Percentiles rank a stretch among this genome's conserved stretches.
These are phyloP conservation scores for Varanus komodoensis DNA, from an alignment of 2,113 vertebrate species.

Conservation along the genomic window DNA sequence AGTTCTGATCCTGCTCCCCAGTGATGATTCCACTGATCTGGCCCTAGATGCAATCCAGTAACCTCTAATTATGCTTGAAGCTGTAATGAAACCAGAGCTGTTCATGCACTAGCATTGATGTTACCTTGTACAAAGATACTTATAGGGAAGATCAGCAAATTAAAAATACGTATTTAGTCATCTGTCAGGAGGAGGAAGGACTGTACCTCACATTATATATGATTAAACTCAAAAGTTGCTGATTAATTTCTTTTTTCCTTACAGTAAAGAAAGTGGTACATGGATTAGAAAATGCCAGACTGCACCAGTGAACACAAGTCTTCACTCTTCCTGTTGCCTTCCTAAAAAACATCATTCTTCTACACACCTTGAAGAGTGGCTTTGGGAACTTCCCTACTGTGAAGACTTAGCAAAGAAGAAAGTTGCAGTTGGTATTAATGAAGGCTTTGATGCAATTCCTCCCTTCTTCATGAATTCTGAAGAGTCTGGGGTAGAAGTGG, in stretches of 20 bases:
- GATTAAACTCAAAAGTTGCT: fast-evolving
- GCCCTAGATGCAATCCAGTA: neutral
- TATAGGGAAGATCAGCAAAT: neutral
- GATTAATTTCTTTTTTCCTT: neutral
- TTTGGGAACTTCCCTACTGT: slow-evolving; percentile 77
- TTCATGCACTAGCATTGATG: neutral
- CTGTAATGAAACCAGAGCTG: neutral
- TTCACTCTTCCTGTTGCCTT: slow-evolving; percentile 45
- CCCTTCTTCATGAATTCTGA: slow-evolving; percentile 55
- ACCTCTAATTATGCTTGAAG: too few species aligned
- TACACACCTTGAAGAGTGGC: slow-evolving; percentile 76
- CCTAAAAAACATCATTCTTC: slow-evolving; percentile 71
- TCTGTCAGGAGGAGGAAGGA: neutral
- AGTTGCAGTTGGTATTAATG: slow-evolving; percentile 9
- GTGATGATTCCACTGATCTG: neutral
- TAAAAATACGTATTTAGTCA: neutral
- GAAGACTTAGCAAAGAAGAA: slow-evolving; percentile 33
- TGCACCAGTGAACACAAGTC: slow-evolving; percentile 64
- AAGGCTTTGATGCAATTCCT: slow-evolving; percentile 4
- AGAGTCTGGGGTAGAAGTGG: slow-evolving; percentile 53
- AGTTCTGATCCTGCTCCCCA: neutral
- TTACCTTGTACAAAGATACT: neutral
- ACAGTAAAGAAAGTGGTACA: slow-evolving; percentile 63
- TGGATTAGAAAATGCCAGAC: slow-evolving; percentile 79
- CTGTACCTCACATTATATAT: neutral